Evolutionary conservation across 1,140 invertebrate species (phyloP).

Genomic region (Himalopsyche phryganea): DNA sequence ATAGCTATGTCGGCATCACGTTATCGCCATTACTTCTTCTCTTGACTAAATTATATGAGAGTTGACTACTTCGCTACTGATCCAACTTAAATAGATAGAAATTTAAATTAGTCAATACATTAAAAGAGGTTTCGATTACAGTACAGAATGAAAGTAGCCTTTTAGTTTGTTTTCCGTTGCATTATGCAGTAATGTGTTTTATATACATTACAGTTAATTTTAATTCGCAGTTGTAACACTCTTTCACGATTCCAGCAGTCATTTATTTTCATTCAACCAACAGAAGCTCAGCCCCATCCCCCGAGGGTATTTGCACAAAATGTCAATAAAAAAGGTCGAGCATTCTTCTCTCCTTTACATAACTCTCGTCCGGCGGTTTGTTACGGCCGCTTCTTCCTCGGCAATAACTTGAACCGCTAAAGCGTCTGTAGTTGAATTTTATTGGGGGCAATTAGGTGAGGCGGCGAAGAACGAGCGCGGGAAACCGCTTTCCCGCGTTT

Average conservation of each 20-base stretch:
- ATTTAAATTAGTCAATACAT: no score
- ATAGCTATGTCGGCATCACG: no score
- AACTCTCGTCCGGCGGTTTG: constrained; percentile 19
- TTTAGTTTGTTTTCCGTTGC: no score
- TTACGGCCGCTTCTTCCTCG: constrained; percentile 6
- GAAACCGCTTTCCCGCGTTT: constrained; percentile 8
- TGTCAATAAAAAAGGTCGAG: constrained; percentile 32
- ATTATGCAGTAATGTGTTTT: no score
- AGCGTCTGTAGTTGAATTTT: constrained; percentile 33
- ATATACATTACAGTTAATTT: no score
- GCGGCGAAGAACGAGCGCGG: constrained; percentile 16
- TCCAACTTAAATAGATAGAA: no score
- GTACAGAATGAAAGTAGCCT: no score
- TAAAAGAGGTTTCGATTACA: no score
- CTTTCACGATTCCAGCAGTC: neutral
- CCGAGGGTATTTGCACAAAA: constrained; percentile 30
- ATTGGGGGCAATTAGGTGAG: constrained; percentile 32
- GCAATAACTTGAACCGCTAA: constrained; percentile 11
- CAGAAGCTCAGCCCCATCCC: neutral
- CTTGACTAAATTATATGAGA: no score
- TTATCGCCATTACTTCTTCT: no score
- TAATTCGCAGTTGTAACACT: no score
- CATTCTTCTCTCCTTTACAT: constrained; percentile 21
- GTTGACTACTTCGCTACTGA: no score
- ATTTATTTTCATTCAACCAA: constrained; percentile 14